Base-by-base conservation (phyloP, 2,797 vertebrate species). In the Gila robusta region DNA sequence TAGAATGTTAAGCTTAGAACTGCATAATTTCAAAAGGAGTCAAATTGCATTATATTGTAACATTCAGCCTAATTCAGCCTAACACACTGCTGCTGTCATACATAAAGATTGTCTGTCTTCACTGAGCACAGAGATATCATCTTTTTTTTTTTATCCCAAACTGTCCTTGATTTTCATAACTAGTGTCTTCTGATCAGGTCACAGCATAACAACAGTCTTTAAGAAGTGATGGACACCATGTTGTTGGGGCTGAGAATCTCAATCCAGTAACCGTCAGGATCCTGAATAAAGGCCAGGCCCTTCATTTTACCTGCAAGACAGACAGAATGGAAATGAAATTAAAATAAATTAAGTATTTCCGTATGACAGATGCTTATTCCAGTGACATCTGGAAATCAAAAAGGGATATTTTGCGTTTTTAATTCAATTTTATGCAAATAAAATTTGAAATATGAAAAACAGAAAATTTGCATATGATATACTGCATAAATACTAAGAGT, bases 211-310 rank as follows among this genome's bases (percentile, higher is more conserved):
- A 4, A 52, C 11, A 28, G 39, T 88, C 54, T 88, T 92, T 95
- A 95, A 12, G 94, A 96, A 88, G 95, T 94, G 86, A 99, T 95
- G 91, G 95, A 93, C 85, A 95, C 91, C 96, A 99, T 98, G 79
- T 93, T 95, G 91, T 99, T 97, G 16, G 98, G 98, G 94, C 97
- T 99, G 92, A 99, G 93, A 91, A 99, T 99, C 94, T 99, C 98
- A 90, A 99, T 99, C 98, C 98, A 99, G 92, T 99, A 99, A 90
- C 98, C 98, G 84, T 99, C 98, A 9, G 98, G 98, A 93, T 99
- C 98, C 93, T 99, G 98, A 93, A 99, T 95, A 94, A 99, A 99
- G 39, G 98, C 98, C 92, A 99, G 90, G 44, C 97, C 98, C 95
- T 98, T 98, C 97, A 99, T 99, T 96, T 99, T 99, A 93, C 98